Base-by-base conservation (phyloP, 2,113 vertebrate genomes). In the Salvelinus sp. region DNA sequence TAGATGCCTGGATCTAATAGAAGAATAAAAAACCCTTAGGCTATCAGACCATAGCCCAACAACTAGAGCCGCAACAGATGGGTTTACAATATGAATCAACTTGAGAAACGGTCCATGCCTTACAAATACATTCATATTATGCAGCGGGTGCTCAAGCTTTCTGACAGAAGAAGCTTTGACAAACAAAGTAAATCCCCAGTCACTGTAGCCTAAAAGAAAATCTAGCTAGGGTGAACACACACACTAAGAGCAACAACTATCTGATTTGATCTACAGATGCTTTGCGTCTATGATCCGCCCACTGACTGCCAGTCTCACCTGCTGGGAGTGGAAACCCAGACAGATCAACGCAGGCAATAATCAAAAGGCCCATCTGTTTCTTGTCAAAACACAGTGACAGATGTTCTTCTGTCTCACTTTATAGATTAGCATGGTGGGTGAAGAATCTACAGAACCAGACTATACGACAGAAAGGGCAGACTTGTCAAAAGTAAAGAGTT, bases 261-360 rank as follows among this genome's bases (percentile, higher is more conserved):
- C 70, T 50, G 58, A 60, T 72, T 22, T 58, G 18, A 60, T 72
- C 9, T 22, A 33, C n/a, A 47, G 64, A 27, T 10, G 25, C 54
- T 33, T n/a, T 58, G 38, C 57, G 54, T 72, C 54, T 58, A 69
- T 69, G 54, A 72, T 72, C 70, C 27, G 4, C 47, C 48, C 54
- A 33, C 54, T 60, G 28, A 27, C 16, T 72, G 28, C 50, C 16
- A 58, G 27, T 60, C 27, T 28, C 54, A 72, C 54, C 54, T 30
- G 27, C 70, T 33, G 54, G 18, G 54, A 58, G 23, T n/a, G 70
- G 2, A 18, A 33, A 60, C 50, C 38, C 38, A 44, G 9, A 30
- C 5, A 1, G 23, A 4, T 30, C 50, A 58, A 12, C 54, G 4
- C 27, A 58, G 16, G 18, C 23, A 72, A 44, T 60, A 30, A 58